Evolutionary conservation across 2,888 invertebrate genomes (phyloP).

Genomic region (Nephrotoma guestfalica): DNA sequence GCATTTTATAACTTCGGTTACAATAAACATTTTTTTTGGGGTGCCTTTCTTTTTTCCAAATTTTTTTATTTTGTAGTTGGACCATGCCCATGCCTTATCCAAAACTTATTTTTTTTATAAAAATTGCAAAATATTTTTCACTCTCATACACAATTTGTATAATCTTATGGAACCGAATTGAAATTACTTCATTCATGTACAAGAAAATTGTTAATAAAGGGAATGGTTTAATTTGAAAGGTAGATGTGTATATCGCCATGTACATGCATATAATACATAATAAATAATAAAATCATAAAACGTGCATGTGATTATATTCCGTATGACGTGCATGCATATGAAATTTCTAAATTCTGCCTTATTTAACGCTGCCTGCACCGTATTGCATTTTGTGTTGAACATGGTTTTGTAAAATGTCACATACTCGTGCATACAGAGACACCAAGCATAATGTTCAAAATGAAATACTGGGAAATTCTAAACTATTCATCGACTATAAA

Average conservation of each 20-base stretch:
- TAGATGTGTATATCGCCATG: neutral
- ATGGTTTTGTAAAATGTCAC: neutral
- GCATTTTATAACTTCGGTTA: neutral
- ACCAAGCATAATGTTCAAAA: neutral
- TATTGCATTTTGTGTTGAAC: neutral
- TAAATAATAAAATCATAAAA: neutral
- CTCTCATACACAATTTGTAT: neutral
- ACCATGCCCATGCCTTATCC: neutral
- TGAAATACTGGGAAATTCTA: neutral
- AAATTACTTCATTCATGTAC: neutral
- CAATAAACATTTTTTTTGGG: neutral
- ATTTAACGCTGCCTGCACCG: neutral
- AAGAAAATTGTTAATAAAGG: neutral
- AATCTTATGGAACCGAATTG: neutral
- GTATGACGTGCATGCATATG: neutral
- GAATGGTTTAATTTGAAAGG: neutral
- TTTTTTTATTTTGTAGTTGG: neutral
- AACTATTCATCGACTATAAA: neutral
- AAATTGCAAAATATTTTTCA: neutral
- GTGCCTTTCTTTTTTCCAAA: neutral
- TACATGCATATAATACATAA: too few species aligned
- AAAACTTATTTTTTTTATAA: neutral
- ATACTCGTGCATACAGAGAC: neutral
- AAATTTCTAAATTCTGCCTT: neutral
- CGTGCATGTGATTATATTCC: neutral